Conservation (phyloP, 2,888 invertebrate genomes). For the Sthenelais limicola region DNA sequence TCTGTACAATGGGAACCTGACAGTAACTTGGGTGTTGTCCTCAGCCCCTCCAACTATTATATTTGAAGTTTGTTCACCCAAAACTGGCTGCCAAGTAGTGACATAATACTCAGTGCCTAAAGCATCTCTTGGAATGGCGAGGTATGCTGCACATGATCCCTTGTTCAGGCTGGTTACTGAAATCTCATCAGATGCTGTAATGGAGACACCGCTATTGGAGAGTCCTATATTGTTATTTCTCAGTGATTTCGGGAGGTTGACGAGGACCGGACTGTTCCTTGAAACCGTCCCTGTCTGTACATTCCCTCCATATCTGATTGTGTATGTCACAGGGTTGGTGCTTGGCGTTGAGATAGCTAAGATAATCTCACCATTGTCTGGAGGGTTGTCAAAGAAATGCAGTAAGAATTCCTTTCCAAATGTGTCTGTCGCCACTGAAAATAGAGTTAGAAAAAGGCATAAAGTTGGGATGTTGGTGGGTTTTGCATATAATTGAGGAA, state of each 20-base stretch:
- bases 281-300: neutral
- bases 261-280: neutral
- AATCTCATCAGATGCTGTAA: neutral
- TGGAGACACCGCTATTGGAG: neutral
- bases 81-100: conserved; percentile 22
- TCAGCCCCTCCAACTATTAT: neutral
- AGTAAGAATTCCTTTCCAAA: conserved; percentile 9
- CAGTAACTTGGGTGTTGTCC: neutral
- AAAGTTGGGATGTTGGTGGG: too few relatives aligned
- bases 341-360: neutral
- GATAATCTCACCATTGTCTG: neutral
- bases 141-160: conserved; percentile 8
- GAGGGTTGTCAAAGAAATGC: conserved; percentile 6
- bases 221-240: neutral
- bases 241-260: neutral
- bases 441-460: neutral
- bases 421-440: conserved; percentile 8
- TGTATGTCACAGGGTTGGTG: conserved; percentile 10
- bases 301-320: neutral
- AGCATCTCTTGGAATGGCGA: conserved; percentile 10
- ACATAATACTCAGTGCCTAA: conserved; percentile 17
- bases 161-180: neutral
- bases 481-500: too few relatives aligned
- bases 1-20: conserved; percentile 12
- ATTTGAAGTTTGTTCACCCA: conserved; percentile 9